Evolutionary conservation across 2,113 vertebrate genomes (phyloP).

Genomic region (Ptilorrhoa leucosticta): DNA sequence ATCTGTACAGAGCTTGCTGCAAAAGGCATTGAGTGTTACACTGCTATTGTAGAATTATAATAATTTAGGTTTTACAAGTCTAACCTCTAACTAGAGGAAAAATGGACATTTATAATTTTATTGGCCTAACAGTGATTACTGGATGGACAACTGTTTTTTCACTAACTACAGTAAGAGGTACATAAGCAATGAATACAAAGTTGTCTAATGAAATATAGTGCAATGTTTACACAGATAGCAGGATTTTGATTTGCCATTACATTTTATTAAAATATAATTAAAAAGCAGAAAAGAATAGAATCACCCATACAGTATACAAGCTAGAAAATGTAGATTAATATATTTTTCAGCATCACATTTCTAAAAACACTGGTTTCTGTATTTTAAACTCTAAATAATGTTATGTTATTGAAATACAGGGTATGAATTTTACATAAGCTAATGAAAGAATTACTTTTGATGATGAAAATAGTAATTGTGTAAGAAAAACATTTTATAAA

Average conservation of each 20-base stretch:
- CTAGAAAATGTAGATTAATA: neutral
- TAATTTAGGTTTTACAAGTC: neutral
- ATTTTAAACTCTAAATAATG: neutral
- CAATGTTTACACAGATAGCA: neutral
- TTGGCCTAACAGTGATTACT: neutral
- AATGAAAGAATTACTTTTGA: neutral
- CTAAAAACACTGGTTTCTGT: neutral
- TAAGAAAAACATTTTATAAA: neutral
- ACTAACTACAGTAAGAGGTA: neutral
- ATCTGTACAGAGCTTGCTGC: neutral
- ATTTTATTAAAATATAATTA: neutral
- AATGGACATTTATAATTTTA: neutral
- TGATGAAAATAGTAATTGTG: neutral
- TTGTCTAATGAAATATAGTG: neutral
- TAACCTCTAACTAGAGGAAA: neutral
- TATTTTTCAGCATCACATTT: neutral
- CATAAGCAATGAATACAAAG: neutral
- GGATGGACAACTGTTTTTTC: neutral
- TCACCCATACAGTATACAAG: neutral
- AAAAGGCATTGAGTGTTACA: neutral
- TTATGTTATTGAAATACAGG: neutral
- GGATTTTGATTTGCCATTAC: neutral
- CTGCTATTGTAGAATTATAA: neutral
- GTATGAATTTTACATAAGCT: neutral
- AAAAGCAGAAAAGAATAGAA: neutral